Percentiles rank a stretch among this genome's conserved stretches.
These are phyloP conservation scores for Cetonia aurata DNA, from an alignment of 2,888 invertebrate species.

Conservation along the genomic window DNA sequence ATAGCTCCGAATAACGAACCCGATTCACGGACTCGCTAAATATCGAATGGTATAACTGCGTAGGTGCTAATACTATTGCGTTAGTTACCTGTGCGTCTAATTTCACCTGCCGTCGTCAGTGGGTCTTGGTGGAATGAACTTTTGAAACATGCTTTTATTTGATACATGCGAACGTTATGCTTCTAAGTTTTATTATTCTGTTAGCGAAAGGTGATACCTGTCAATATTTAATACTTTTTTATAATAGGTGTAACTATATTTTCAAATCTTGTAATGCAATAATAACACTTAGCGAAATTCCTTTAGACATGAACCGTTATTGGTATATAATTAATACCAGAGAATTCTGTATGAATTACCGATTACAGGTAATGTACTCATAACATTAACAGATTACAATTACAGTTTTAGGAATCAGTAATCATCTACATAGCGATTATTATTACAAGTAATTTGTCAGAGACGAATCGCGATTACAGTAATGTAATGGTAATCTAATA, in stretches of 20 bases:
- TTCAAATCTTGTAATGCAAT: too few relatives aligned
- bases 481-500: too few relatives aligned
- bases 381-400: too few relatives aligned
- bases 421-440: too few relatives aligned
- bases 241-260: neutral
- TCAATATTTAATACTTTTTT: neutral
- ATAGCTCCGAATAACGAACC: constrained; percentile 9
- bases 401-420: too few relatives aligned
- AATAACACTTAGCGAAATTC: too few relatives aligned
- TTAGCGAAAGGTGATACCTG: neutral
- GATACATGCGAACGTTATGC: neutral
- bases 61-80: constrained; percentile 16
- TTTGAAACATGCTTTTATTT: constrained; percentile 15
- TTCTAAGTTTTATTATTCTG: neutral
- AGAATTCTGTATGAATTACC: too few relatives aligned
- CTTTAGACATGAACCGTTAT: too few relatives aligned
- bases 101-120: constrained; percentile 30
- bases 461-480: too few relatives aligned
- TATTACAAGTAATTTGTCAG: too few relatives aligned
- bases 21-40: neutral
- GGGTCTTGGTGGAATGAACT: constrained; percentile 31
- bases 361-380: too few relatives aligned
- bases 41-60: neutral
- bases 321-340: too few relatives aligned
- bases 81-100: constrained; percentile 9